Percentiles rank a stretch among this genome's conserved stretches.
Evolutionary conservation across 2,113 vertebrate genomes (phyloP).

Genomic region (Verasper variegatus): DNA sequence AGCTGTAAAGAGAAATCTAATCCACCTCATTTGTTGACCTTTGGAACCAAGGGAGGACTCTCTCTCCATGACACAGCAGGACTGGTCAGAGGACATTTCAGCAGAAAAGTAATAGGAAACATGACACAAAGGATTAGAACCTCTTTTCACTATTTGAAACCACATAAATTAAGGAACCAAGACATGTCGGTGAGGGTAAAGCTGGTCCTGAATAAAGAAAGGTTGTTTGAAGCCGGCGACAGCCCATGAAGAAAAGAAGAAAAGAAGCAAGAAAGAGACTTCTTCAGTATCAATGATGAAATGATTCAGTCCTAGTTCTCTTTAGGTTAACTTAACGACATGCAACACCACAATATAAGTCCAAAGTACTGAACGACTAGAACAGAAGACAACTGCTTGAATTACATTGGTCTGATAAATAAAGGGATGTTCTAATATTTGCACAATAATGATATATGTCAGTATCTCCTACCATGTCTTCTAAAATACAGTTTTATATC

Average conservation of each 20-base stretch:
- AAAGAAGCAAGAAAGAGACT: slow-evolving; percentile 44
- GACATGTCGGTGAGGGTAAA: slow-evolving; percentile 30
- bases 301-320: slow-evolving; percentile 34
- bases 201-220: slow-evolving; percentile 55
- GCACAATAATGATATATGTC: too few species aligned
- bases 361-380: too few species aligned
- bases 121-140: slow-evolving; percentile 14
- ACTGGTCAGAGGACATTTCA: slow-evolving; percentile 2
- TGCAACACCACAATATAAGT: too few species aligned
- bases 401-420: too few species aligned
- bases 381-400: too few species aligned
- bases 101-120: background rate
- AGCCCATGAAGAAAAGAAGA: slow-evolving; percentile 13
- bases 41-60: too few species aligned
- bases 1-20: too few species aligned
- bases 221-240: slow-evolving; percentile 46
- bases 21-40: too few species aligned
- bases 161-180: slow-evolving; percentile 38
- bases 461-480: too few species aligned
- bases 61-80: background rate
- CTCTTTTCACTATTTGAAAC: slow-evolving; percentile 31
- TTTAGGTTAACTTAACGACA: slow-evolving; percentile 6
- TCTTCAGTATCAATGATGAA: slow-evolving; percentile 52
- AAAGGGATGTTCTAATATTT: too few species aligned
- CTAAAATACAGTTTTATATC: too few species aligned